Percentiles rank a stretch among this genome's conserved stretches.
phyloP scores from a whole-genome alignment of 2,113 vertebrate species.

The Hyperopisus bebe region DNA sequence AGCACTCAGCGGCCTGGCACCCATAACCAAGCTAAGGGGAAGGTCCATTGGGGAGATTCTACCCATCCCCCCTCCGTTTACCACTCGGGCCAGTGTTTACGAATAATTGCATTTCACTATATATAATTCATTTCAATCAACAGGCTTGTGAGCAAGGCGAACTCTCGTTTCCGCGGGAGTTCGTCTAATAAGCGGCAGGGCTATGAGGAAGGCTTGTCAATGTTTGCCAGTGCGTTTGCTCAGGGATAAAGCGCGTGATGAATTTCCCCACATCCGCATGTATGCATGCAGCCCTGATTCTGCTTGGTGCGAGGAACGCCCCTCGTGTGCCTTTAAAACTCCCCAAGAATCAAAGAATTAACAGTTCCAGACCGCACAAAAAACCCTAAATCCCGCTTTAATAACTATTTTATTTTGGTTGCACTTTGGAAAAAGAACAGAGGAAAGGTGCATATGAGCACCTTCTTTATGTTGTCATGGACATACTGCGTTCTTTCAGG shows the following conservation, averaged over 20 bases:
- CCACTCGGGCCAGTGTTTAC: slow-evolving; percentile 52
- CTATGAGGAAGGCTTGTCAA: slow-evolving; percentile 51
- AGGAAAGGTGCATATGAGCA: background rate
- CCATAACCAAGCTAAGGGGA: background rate
- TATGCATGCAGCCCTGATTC: slow-evolving; percentile 40
- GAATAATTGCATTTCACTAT: slow-evolving; percentile 42
- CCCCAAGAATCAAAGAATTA: slow-evolving; percentile 33
- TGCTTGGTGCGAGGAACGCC: slow-evolving; percentile 28
- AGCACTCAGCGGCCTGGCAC: background rate
- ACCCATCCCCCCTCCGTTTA: slow-evolving; percentile 28
- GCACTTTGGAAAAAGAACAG: background rate
- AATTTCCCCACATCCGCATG: slow-evolving; percentile 50
- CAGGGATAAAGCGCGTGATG: slow-evolving; percentile 47
- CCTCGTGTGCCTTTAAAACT: slow-evolving; percentile 32
- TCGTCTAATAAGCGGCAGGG: slow-evolving; percentile 56
- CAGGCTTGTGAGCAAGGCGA: slow-evolving; percentile 38
- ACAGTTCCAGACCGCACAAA: slow-evolving; percentile 26
- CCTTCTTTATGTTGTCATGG: background rate
- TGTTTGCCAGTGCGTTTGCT: slow-evolving; percentile 60
- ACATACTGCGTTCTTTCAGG: slow-evolving; percentile 25
- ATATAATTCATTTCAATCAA: slow-evolving; percentile 52
- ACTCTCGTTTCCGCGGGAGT: slow-evolving; percentile 46
- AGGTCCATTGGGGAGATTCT: background rate
- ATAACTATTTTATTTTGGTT: slow-evolving; percentile 20
- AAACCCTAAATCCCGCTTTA: slow-evolving; percentile 22